Base-by-base conservation (phyloP, 2,797 vertebrate genomes). In the Sebastes itinus region DNA sequence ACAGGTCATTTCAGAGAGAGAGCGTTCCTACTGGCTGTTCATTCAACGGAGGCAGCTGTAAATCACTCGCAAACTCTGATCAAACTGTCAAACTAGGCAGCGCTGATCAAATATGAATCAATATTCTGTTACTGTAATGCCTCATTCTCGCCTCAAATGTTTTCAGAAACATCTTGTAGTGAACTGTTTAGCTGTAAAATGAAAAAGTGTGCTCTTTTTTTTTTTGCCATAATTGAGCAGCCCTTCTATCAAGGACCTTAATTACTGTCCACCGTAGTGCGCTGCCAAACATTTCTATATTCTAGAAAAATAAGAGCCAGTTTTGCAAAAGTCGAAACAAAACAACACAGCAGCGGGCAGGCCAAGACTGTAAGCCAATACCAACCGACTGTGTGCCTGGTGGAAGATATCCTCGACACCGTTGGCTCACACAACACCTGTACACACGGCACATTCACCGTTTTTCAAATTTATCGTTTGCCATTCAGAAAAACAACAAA, bases 401-500 rank as follows among this genome's bases (percentile, higher is more conserved):
- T 79, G 38, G 28, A 62, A 82, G 35, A 73, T 52, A 75, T 74
- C 58, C 28, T 69, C 16, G 5, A 54, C 52, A 69, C 74, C 70
- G 63, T 42, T 83, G 81, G 65, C 88, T 81, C 54, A 5, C 20
- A 25, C 18, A 59, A 23, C 54, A 79, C 61, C 68, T 77, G 76
- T n/a, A 63, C 69, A 83, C 74, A 75, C 4, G 56, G 80, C 73
- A 46, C 42, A 46, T 64, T 67, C 64, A 78, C 22, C 32, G 2
- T 46, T 72, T 72, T 75, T 72, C 38, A 74, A 78, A 58, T 18
- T 28, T 30, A 73, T 84, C 35, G 69, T 81, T 71, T 80, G 75
- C 71, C 79, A 67, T 78, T 87, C 18, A 58, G 46, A 63, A 42
- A 81, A 77, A 87, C 65, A 68, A 76, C 33, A 12, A 28, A 28